A percentile compares a stretch with the other conserved stretches of the same genome.
phyloP scores from a whole-genome alignment of 2,888 invertebrate species.

The Anthoptus insignis region DNA sequence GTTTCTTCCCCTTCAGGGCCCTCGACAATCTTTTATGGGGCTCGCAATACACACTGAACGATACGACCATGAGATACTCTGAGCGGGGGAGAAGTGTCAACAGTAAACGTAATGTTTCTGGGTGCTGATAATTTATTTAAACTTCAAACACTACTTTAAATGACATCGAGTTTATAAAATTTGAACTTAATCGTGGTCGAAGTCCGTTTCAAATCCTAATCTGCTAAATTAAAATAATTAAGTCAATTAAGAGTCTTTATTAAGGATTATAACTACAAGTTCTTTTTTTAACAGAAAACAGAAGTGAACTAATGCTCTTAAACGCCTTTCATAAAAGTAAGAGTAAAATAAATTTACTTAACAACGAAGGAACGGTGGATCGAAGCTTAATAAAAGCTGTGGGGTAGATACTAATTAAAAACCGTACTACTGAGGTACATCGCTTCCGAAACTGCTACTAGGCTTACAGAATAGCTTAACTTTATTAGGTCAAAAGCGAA shows the following conservation, averaged over 20 bases:
- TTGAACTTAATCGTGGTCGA: too few species aligned
- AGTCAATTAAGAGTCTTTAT: too few species aligned
- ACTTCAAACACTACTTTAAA: too few species aligned
- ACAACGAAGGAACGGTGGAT: constrained; percentile 3
- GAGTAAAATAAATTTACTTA: constrained; percentile 25
- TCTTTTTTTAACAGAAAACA: background rate
- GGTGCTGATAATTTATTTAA: background rate
- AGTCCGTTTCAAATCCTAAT: too few species aligned
- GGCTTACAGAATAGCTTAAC: background rate
- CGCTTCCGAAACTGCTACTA: constrained; percentile 4
- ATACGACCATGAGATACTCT: constrained; percentile 26
- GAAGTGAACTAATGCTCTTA: constrained; percentile 2
- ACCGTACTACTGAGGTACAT: constrained; percentile 14
- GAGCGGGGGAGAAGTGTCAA: constrained; percentile 20
- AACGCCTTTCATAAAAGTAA: constrained; percentile 16
- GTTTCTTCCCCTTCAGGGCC: constrained; percentile 57
- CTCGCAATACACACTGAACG: constrained; percentile 44
- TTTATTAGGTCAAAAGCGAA: background rate
- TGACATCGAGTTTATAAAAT: too few species aligned
- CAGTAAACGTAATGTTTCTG: constrained; percentile 8
- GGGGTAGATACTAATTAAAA: constrained; percentile 26
- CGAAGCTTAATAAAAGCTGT: constrained; percentile 23
- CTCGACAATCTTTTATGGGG: constrained; percentile 62
- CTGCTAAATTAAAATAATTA: background rate
- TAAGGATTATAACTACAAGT: too few species aligned